A percentile compares a stretch with the other conserved stretches of the same genome.
phyloP scores from a whole-genome alignment of 2,797 vertebrate genomes.

The Brotula barbata region DNA sequence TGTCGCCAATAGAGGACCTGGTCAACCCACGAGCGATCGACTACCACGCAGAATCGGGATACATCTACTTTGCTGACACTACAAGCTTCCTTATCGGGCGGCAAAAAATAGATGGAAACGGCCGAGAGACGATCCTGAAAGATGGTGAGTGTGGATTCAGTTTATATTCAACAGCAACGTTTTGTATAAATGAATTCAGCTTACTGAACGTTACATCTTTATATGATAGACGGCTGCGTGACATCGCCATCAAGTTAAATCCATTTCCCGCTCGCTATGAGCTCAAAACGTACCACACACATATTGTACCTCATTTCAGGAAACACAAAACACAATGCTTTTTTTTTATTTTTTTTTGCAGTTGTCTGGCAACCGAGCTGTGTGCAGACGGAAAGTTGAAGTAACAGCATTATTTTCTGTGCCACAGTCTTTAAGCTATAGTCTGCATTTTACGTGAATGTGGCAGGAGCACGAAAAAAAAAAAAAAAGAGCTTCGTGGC shows the following conservation, averaged over 20 bases:
- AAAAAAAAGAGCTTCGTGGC: too few relatives aligned
- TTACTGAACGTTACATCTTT: not conserved
- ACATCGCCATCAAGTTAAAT: constrained; percentile 2
- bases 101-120: constrained; percentile 93
- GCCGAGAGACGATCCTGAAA: constrained; percentile 94
- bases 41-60: constrained; percentile 90
- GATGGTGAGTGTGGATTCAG: constrained; percentile 80
- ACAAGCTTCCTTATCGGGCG: constrained; percentile 97
- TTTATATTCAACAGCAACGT: not conserved
- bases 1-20: constrained; percentile 93
- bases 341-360: not conserved
- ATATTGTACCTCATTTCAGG: not conserved
- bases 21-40: constrained; percentile 97
- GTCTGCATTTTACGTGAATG: not conserved
- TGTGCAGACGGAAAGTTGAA: not conserved
- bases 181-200: not conserved
- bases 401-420: not conserved
- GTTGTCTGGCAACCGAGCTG: not conserved
- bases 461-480: too few relatives aligned
- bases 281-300: not conserved
- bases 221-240: not conserved
- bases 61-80: constrained; percentile 98
- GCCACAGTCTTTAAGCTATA: not conserved
- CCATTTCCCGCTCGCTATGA: not conserved
- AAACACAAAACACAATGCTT: not conserved